Conservation (phyloP, 2,113 vertebrate species). For the Gymnarchus niloticus region DNA sequence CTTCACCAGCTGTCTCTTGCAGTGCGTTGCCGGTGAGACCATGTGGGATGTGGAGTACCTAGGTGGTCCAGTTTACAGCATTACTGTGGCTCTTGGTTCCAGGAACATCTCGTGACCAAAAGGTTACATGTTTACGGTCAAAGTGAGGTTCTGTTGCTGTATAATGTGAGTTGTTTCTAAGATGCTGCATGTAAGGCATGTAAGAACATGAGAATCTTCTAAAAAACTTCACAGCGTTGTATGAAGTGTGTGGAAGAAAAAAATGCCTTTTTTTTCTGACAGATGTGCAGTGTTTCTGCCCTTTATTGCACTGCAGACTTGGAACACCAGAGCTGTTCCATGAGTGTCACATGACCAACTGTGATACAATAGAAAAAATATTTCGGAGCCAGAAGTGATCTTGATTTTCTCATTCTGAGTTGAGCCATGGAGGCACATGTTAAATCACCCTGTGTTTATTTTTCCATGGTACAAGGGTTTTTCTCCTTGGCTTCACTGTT, state of each 20-base stretch:
- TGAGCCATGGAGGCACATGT: neutral
- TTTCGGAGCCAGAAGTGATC: neutral
- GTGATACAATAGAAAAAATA: neutral
- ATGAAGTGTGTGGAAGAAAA: neutral
- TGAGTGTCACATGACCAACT: neutral
- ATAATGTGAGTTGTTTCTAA: neutral
- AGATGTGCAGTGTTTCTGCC: neutral
- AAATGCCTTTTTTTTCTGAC: neutral
- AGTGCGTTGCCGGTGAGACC: neutral
- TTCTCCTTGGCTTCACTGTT: neutral
- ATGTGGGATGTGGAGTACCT: neutral
- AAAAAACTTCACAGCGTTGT: neutral
- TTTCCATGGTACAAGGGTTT: neutral
- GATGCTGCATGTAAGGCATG: neutral
- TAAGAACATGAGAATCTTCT: neutral
- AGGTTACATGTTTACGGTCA: too few species aligned
- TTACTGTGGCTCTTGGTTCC: too few species aligned
- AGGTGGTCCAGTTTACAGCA: neutral
- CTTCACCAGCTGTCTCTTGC: neutral
- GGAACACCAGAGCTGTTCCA: neutral
- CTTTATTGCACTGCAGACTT: neutral
- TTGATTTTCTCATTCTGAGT: neutral
- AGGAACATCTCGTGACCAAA: too few species aligned
- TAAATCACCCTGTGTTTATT: neutral
- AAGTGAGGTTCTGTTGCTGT: too few species aligned